A percentile compares a stretch with the other conserved stretches of the same genome.
Evolutionary conservation across 2,797 vertebrate species (phyloP).

Genomic region (Enoplosus armatus): DNA sequence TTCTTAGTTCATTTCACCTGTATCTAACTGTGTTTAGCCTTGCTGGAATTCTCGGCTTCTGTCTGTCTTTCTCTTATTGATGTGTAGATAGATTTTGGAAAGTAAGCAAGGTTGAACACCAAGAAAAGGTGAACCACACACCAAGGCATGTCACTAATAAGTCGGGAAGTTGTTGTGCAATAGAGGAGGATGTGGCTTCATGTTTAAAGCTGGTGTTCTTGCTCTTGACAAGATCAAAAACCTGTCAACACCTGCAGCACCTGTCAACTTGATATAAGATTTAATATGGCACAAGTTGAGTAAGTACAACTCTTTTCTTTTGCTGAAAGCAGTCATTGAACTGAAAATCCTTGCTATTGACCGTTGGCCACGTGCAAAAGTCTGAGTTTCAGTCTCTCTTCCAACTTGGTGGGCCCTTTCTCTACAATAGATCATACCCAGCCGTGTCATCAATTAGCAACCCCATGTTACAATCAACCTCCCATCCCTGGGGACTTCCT

Average conservation of each 20-base stretch:
- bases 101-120: constrained; percentile 49
- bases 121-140: constrained; percentile 27
- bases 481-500: constrained; percentile 70
- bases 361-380: constrained; percentile 41
- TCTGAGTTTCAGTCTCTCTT: constrained; percentile 60
- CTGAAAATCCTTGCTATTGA: constrained; percentile 52
- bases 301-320: constrained; percentile 55
- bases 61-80: constrained; percentile 52
- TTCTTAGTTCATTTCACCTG: constrained; percentile 39
- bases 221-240: constrained; percentile 59
- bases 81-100: constrained; percentile 34
- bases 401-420: constrained; percentile 56
- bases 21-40: constrained; percentile 38
- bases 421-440: constrained; percentile 72
- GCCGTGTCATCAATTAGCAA: constrained; percentile 79
- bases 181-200: constrained; percentile 36
- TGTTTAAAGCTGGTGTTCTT: constrained; percentile 47
- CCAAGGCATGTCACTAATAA: constrained; percentile 32
- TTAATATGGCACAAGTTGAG: constrained; percentile 59
- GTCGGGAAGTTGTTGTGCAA: constrained; percentile 29
- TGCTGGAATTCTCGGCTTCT: constrained; percentile 36
- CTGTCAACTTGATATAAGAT: constrained; percentile 58
- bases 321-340: constrained; percentile 50
- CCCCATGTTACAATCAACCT: constrained; percentile 79
- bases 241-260: constrained; percentile 51